Conservation (phyloP, 1,140 invertebrate species). For the Stratiolaelaps scimitus region DNA sequence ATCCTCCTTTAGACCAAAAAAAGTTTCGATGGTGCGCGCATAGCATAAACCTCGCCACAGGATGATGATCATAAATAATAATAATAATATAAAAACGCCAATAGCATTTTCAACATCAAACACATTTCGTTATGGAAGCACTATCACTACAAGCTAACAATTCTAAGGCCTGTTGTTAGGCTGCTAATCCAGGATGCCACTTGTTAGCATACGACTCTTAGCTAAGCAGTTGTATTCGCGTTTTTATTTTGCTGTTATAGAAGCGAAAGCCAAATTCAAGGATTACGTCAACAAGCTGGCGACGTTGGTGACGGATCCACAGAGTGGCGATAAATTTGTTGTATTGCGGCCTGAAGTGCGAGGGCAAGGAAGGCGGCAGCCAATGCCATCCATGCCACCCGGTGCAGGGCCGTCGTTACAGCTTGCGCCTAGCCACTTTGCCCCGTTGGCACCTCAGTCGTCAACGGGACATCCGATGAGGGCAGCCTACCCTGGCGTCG, state of each 20-base stretch:
- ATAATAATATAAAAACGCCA: not conserved
- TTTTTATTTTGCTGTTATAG: constrained; percentile 45
- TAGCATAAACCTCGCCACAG: too few relatives aligned
- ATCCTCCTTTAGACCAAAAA: too few relatives aligned
- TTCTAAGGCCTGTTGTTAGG: not conserved
- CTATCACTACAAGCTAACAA: not conserved
- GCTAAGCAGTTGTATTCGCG: not conserved
- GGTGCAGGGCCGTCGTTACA: too few relatives aligned
- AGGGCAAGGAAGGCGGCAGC: constrained; percentile 27
- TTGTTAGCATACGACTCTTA: too few relatives aligned
- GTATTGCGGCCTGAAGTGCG: constrained; percentile 50
- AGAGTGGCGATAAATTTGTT: constrained; percentile 62
- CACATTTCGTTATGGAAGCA: not conserved
- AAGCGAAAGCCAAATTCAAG: constrained; percentile 71
- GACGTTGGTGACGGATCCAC: constrained; percentile 49
- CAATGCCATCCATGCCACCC: constrained; percentile 34
- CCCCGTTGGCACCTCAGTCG: too few relatives aligned
- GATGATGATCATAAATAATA: not conserved
- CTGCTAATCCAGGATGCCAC: too few relatives aligned
- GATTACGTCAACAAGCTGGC: constrained; percentile 76
- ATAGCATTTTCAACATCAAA: not conserved
- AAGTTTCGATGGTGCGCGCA: too few relatives aligned
- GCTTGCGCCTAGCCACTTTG: too few relatives aligned
- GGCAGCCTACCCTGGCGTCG: too few relatives aligned
- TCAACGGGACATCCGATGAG: too few relatives aligned